Base-by-base conservation (phyloP, 53 echinoderm and acorn worm species). In the Luidia sarsii region DNA sequence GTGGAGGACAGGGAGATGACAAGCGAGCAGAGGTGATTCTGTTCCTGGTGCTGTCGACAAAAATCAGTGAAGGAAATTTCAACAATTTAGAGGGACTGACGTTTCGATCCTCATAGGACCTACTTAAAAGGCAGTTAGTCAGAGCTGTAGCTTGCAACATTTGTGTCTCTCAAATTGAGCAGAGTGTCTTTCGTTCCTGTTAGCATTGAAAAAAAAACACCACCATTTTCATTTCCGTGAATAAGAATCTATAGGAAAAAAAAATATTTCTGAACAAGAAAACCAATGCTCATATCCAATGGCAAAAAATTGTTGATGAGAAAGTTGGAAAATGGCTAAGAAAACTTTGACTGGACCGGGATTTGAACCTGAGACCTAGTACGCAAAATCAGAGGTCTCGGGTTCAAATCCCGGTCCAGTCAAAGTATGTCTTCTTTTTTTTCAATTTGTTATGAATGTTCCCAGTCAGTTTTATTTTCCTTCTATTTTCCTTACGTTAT, bases 401-500 rank as follows among this genome's bases (percentile, higher is more conserved):
- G n/a, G n/a, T n/a, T n/a, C n/a, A n/a, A n/a, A n/a, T n/a, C n/a
- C n/a, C n/a, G n/a, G n/a, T n/a, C n/a, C n/a, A n/a, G n/a, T n/a
- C n/a, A n/a, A n/a, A n/a, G n/a, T n/a, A n/a, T n/a, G n/a, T n/a
- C n/a, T n/a, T n/a, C n/a, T n/a, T n/a, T n/a, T n/a, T n/a, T n/a
- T n/a, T n/a, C n/a, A n/a, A n/a, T n/a, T n/a, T n/a, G n/a, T n/a
- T n/a, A n/a, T n/a, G n/a, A n/a, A n/a, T n/a, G n/a, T n/a, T n/a
- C n/a, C n/a, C n/a, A n/a, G n/a, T n/a, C n/a, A n/a, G n/a, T n/a
- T n/a, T n/a, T n/a, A n/a, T n/a, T n/a, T n/a, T n/a, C n/a, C n/a
- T n/a, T n/a, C n/a, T n/a, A 25, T 9, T 24, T 4, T 28, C 75
- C 88, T 88, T 46, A 88, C 88, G 38, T 77, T 27, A 75, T 83